Conservation (phyloP, 2,113 vertebrate species). For the Oriolus oriolus region DNA sequence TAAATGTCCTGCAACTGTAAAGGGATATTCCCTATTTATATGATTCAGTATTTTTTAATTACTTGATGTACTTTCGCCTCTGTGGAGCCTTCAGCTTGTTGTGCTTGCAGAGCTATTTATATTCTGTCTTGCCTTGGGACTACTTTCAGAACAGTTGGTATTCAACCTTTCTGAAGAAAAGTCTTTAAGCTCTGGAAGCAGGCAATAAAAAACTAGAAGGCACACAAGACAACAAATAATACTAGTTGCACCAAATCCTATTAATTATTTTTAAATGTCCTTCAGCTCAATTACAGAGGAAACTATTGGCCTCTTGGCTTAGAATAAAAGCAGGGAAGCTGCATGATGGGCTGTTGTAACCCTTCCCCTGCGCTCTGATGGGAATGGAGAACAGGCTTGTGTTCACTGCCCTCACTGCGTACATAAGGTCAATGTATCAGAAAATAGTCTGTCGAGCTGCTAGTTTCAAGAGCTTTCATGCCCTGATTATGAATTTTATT, state of each 20-base stretch:
- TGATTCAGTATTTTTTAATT: conserved; percentile 29
- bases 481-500: not conserved
- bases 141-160: conserved; percentile 6
- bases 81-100: conserved; percentile 19
- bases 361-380: not conserved
- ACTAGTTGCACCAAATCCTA: conserved; percentile 12
- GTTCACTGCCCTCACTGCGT: not conserved
- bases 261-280: conserved; percentile 51
- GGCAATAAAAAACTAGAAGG: conserved; percentile 27
- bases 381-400: conserved; percentile 17
- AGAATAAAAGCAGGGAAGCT: conserved; percentile 7
- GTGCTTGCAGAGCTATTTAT: conserved; percentile 43
- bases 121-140: conserved; percentile 30
- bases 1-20: not conserved
- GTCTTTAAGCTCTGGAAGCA: conserved; percentile 11
- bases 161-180: conserved; percentile 40
- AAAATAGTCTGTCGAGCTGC: not conserved
- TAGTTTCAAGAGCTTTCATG: not conserved
- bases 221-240: conserved; percentile 20
- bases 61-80: not conserved
- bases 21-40: not conserved
- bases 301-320: conserved; percentile 32
- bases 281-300: conserved; percentile 36
- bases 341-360: not conserved
- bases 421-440: conserved; percentile 8